Conservation (phyloP, 2,888 invertebrate species). For the Tillus elongatus region DNA sequence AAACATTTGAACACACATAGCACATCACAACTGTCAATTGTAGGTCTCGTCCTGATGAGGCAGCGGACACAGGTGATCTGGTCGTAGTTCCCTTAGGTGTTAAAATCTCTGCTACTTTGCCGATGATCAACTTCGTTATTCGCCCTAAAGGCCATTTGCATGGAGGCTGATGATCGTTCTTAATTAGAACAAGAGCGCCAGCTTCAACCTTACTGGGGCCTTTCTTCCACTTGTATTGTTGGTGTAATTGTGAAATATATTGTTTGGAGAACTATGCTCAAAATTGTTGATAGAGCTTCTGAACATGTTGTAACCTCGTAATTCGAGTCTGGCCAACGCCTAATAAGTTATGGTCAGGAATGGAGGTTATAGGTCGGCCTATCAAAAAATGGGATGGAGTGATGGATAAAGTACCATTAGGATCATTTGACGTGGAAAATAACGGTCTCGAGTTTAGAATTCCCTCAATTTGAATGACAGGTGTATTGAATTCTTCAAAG, state of each 20-base stretch:
- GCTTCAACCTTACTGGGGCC: neutral
- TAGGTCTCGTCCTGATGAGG: neutral
- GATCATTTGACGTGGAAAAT: too few relatives aligned
- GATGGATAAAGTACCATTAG: neutral
- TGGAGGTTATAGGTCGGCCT: too few relatives aligned
- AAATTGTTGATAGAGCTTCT: neutral
- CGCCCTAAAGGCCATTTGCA: conserved; percentile 4
- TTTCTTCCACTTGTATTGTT: neutral
- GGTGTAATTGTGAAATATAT: conserved; percentile 3
- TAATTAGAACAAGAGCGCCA: conserved; percentile 3
- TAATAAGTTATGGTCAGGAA: too few relatives aligned
- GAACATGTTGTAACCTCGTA: too few relatives aligned
- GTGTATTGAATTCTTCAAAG: neutral
- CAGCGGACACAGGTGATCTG: neutral
- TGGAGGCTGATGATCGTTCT: neutral
- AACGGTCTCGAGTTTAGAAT: too few relatives aligned
- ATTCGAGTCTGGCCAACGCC: too few relatives aligned
- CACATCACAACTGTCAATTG: too few relatives aligned
- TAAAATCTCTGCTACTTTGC: neutral
- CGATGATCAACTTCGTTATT: neutral
- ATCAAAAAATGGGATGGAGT: conserved; percentile 4
- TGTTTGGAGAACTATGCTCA: conserved; percentile 1
- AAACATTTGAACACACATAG: too few relatives aligned
- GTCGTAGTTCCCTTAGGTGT: conserved; percentile 1
- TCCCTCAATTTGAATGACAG: too few relatives aligned